Conservation (phyloP, 2,888 invertebrate species). For the Amblyteles armatorius region DNA sequence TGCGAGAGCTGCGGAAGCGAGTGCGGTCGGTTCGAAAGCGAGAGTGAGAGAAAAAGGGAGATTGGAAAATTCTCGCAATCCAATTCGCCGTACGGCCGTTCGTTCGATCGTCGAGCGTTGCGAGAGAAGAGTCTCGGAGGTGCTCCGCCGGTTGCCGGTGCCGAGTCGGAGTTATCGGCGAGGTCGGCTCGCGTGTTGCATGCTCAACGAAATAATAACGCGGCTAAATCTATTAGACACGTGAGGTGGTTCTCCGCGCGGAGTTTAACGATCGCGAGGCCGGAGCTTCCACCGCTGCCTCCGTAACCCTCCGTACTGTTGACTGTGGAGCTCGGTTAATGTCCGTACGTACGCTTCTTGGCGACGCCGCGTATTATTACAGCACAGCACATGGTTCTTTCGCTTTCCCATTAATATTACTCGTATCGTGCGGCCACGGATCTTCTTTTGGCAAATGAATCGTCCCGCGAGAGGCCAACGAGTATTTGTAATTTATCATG, state of each 20-base stretch:
- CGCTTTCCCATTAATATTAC: neutral
- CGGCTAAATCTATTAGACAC: slow-evolving; percentile 80
- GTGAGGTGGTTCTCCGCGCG: slow-evolving; percentile 67
- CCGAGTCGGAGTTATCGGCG: slow-evolving; percentile 61
- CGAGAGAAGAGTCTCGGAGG: slow-evolving; percentile 44
- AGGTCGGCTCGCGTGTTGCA: slow-evolving; percentile 77
- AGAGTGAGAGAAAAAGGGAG: slow-evolving; percentile 64
- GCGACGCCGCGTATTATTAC: neutral
- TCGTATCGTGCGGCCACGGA: neutral
- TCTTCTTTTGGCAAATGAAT: slow-evolving; percentile 5
- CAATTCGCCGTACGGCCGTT: slow-evolving; percentile 74
- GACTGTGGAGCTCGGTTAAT: slow-evolving; percentile 10
- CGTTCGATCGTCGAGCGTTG: slow-evolving; percentile 61
- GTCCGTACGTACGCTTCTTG: slow-evolving; percentile 4
- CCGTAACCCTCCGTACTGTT: slow-evolving; percentile 6
- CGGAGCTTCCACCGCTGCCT: slow-evolving; percentile 13
- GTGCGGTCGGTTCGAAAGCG: slow-evolving; percentile 34
- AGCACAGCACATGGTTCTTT: neutral
- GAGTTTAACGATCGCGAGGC: slow-evolving; percentile 66
- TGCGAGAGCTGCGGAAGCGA: slow-evolving; percentile 6
- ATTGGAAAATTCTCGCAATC: slow-evolving; percentile 73
- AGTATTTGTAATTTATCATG: neutral
- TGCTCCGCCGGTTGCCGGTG: slow-evolving; percentile 36
- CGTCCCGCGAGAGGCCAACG: neutral
- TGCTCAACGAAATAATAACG: slow-evolving; percentile 80